Base-by-base conservation (phyloP, 2,888 invertebrate genomes). In the Zygaena filipendulae region DNA sequence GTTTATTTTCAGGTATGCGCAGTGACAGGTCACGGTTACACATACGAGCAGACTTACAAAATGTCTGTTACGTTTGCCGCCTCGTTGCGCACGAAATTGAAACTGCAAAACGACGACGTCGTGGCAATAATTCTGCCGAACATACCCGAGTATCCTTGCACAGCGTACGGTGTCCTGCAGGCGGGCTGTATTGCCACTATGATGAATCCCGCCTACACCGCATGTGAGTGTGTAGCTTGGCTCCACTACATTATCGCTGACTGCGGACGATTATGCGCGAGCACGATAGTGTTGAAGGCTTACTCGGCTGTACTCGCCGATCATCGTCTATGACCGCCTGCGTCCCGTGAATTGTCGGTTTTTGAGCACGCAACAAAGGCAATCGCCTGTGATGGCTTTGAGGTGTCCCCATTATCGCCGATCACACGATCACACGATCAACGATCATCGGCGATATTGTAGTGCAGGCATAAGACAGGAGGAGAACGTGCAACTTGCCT, bases 101-200 rank as follows among this genome's bases (percentile, higher is more conserved):
- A 87, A 31, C 50, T 90, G n/a, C 62, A 70, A 25, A 74, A 81
- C 10, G 84, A 85, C 4, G 88, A 91, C 40, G 84, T 86, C 5
- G 64, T 91, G 3, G 89, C 87, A 0, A 43, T 92, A 6, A 79
- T 88, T n/a, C 50, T 91, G 38, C 90, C 91, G 2, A 92, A 92
- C 54, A 47, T 86, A 9, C 91, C 91, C 0, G 92, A 92, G 59
- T 88, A 84, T 48, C 83, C 87, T 0, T 82, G 88, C 21, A 80
- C 83, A 1, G 52, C 83, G 8, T 50, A 90, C 30, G 91, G 89
- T 0, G 66, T 83, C 2, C 46, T 88, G 21, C 86, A 88, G 47
- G 90, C 89, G 20, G 89, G 88, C 0, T 66, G 90, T 13, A 52
- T 85, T 11, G 82, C 86, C 10, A 88, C 90, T 13, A 85, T 88